Conservation (phyloP, 2,113 vertebrate species). For the Pterocles orientalis region DNA sequence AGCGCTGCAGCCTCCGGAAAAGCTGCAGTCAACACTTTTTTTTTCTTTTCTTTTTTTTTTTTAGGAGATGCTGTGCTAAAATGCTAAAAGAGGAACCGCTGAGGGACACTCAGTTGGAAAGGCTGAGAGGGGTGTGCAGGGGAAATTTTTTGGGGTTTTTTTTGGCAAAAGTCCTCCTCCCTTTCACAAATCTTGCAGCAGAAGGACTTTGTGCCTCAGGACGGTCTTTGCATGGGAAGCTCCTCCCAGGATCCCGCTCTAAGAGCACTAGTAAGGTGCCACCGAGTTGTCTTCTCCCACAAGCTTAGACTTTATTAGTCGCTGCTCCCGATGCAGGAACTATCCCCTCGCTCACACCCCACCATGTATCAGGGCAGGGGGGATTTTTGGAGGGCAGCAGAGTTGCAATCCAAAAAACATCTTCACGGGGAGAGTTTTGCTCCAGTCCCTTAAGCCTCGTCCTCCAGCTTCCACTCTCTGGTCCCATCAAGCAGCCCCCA, state of each 20-base stretch:
- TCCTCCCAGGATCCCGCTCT: not conserved
- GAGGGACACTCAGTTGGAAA: not conserved
- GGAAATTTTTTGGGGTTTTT: not conserved
- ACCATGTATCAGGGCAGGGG: fast-evolving
- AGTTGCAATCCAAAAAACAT: not conserved
- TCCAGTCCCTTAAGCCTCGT: not conserved
- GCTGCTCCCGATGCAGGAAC: not conserved
- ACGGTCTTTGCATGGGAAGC: fast-evolving
- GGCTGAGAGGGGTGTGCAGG: not conserved
- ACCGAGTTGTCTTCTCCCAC: not conserved
- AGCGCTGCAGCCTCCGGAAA: conserved; percentile 36
- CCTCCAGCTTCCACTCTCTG: not conserved
- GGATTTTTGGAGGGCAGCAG: not conserved
- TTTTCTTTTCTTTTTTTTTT: not conserved
- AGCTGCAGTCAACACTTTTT: not conserved
- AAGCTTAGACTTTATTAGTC: fast-evolving
- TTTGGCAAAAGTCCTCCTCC: not conserved
- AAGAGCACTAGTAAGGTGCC: not conserved
- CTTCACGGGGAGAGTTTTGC: not conserved
- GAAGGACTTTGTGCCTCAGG: not conserved
- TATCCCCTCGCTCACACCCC: fast-evolving
- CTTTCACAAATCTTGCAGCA: not conserved
- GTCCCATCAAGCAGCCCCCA: not conserved
- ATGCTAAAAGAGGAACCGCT: conserved; percentile 46
- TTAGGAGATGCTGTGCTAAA: not conserved